A percentile compares a stretch with the other conserved stretches of the same genome.
These are phyloP conservation scores for Trachythela sp. DNA, from an alignment of 64 coral and sea anemone genomes.

Conservation along the genomic window DNA sequence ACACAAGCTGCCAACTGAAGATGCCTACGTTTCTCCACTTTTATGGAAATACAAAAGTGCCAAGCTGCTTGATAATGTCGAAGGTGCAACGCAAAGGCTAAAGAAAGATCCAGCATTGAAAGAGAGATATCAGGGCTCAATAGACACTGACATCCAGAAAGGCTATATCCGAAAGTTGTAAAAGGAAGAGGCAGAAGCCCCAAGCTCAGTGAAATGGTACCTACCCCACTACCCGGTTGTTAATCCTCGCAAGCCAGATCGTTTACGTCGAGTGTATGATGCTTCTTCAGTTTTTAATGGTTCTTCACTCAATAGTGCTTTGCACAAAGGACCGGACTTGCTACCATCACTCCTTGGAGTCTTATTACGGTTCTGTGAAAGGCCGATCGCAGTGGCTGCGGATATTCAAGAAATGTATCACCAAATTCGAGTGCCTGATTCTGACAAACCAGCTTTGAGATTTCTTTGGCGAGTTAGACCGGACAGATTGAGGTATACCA, in stretches of 20 bases:
- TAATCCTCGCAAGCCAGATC: conserved; percentile 31
- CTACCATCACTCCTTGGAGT: conserved; percentile 21
- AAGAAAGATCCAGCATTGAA: neutral
- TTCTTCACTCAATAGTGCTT: conserved; percentile 32
- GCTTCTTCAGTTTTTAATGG: conserved; percentile 22
- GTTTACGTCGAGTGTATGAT: conserved; percentile 42
- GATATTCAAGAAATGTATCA: conserved; percentile 47
- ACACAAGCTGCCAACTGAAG: too few relatives aligned
- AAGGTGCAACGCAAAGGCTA: neutral
- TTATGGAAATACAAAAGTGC: conserved; percentile 6
- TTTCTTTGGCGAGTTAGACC: conserved; percentile 31
- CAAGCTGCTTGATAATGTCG: conserved; percentile 31
- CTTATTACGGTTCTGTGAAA: conserved; percentile 23
- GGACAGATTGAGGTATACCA: conserved; percentile 46
- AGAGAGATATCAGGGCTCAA: neutral
- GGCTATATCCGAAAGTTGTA: neutral
- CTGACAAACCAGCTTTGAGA: conserved; percentile 46
- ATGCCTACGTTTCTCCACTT: too few relatives aligned
- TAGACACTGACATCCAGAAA: conserved; percentile 27
- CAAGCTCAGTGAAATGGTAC: neutral
- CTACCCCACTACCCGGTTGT: conserved; percentile 42
- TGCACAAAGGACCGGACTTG: conserved; percentile 29
- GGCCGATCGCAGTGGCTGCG: conserved; percentile 5
- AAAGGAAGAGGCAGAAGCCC: neutral
- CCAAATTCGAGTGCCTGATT: conserved; percentile 30